phyloP scores from a whole-genome alignment of 1,140 invertebrate genomes.

The Hetaerina americana region DNA sequence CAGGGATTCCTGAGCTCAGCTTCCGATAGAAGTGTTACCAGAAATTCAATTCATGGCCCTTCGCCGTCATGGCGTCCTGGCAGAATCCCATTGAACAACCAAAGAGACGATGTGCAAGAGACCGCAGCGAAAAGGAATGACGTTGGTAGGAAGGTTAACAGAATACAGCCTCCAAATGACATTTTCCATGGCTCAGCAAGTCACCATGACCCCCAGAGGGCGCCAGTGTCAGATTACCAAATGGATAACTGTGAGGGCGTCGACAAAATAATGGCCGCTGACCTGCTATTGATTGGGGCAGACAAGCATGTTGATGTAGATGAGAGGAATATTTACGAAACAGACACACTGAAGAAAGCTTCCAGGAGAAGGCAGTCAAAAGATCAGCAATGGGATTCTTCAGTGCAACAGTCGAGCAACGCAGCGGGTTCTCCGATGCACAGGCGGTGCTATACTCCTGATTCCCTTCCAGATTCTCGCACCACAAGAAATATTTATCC shows the following conservation, averaged over 20 bases:
- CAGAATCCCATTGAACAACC: conserved; percentile 15
- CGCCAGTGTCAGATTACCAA: neutral
- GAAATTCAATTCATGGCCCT: conserved; percentile 12
- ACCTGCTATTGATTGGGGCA: neutral
- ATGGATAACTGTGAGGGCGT: neutral
- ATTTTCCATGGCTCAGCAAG: neutral
- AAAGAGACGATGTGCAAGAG: conserved; percentile 21
- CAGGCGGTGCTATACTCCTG: conserved; percentile 21
- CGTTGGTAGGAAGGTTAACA: conserved; percentile 65
- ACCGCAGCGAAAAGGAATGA: conserved; percentile 46
- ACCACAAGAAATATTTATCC: conserved; percentile 38
- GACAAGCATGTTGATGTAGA: conserved; percentile 51
- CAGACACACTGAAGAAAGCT: conserved; percentile 45
- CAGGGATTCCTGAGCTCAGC: conserved; percentile 8
- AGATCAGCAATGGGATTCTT: neutral
- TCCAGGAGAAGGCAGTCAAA: neutral
- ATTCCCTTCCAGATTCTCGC: conserved; percentile 11
- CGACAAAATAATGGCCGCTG: neutral
- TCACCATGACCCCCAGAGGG: neutral
- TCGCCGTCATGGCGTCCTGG: neutral
- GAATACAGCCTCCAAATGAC: conserved; percentile 32
- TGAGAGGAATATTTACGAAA: conserved; percentile 61
- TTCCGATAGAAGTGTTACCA: conserved; percentile 15
- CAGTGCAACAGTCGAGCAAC: neutral
- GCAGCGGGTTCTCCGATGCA: neutral